Conservation (phyloP, 2,113 vertebrate genomes). For the Mus spicilegus region DNA sequence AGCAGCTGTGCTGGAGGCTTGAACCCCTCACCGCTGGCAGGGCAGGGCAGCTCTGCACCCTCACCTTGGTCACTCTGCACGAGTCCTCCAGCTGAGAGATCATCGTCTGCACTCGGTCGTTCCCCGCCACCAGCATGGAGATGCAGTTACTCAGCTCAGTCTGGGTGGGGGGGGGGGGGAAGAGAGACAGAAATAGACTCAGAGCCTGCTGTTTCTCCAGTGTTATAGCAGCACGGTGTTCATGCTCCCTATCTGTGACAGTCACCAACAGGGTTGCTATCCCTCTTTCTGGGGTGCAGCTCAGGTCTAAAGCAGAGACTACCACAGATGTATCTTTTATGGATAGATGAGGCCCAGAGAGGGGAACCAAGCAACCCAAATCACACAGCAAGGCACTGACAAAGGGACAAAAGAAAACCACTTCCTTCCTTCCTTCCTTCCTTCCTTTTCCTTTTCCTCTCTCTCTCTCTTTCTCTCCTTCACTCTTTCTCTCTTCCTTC, state of each 20-base stretch:
- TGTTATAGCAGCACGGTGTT: neutral
- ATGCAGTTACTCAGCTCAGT: conserved; percentile 90
- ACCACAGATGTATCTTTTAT: neutral
- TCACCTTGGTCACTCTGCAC: conserved; percentile 87
- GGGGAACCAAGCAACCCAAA: neutral
- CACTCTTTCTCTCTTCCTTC: too few relatives aligned
- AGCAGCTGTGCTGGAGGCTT: neutral
- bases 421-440: neutral
- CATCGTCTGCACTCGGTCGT: conserved; percentile 89
- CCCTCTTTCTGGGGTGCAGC: neutral
- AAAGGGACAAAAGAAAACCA: neutral
- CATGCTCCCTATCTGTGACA: neutral
- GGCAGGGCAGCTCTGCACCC: neutral
- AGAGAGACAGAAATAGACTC: conserved; percentile 60
- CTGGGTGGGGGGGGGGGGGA: conserved; percentile 74
- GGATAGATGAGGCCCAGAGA: conserved; percentile 14
- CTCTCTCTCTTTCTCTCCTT: too few relatives aligned
- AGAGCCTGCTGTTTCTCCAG: neutral
- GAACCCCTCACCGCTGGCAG: accelerated
- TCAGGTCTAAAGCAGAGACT: neutral
- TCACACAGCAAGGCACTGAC: neutral
- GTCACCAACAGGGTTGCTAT: neutral
- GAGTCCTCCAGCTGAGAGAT: conserved; percentile 90
- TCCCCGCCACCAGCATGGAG: conserved; percentile 90
- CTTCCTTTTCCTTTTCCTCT: too few relatives aligned